Percentiles rank a stretch among this genome's conserved stretches.
Evolutionary conservation across 1,140 invertebrate species (phyloP).

Genomic region (Geopemphigus sp.): DNA sequence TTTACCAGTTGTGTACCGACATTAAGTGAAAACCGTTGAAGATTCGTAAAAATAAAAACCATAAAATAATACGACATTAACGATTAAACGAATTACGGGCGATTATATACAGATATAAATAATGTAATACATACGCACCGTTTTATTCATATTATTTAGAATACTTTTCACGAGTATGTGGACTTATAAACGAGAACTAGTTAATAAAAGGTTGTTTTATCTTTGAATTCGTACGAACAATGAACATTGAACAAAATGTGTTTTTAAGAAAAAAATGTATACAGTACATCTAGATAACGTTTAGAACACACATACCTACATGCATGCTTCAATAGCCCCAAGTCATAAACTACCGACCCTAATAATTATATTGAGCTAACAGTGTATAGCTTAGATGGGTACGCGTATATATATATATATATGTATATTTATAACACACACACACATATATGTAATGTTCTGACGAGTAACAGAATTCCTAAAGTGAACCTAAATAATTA

Average conservation of each 20-base stretch:
- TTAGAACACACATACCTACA: constrained; percentile 17
- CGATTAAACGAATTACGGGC: too few species aligned
- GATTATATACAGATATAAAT: too few species aligned
- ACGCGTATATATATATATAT: not conserved
- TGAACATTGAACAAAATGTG: not conserved
- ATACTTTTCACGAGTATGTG: too few species aligned
- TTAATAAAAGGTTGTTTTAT: too few species aligned
- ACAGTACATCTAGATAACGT: constrained; percentile 17
- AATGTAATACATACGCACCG: too few species aligned
- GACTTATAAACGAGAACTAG: too few species aligned
- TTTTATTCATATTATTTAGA: too few species aligned
- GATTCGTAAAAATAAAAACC: too few species aligned
- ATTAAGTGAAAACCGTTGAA: too few species aligned
- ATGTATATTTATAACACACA: not conserved
- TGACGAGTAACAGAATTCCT: constrained; percentile 32
- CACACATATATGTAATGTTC: too few species aligned
- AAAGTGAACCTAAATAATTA: constrained; percentile 31
- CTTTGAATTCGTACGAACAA: not conserved
- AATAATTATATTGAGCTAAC: constrained; percentile 35
- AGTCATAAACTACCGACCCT: constrained; percentile 38
- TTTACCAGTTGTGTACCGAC: too few species aligned
- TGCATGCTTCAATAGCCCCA: constrained; percentile 11
- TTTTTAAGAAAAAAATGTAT: not conserved
- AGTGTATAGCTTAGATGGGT: not conserved
- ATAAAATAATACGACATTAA: too few species aligned